phyloP scores from a whole-genome alignment of 2,888 invertebrate species.

The Argynnis bischoffii region DNA sequence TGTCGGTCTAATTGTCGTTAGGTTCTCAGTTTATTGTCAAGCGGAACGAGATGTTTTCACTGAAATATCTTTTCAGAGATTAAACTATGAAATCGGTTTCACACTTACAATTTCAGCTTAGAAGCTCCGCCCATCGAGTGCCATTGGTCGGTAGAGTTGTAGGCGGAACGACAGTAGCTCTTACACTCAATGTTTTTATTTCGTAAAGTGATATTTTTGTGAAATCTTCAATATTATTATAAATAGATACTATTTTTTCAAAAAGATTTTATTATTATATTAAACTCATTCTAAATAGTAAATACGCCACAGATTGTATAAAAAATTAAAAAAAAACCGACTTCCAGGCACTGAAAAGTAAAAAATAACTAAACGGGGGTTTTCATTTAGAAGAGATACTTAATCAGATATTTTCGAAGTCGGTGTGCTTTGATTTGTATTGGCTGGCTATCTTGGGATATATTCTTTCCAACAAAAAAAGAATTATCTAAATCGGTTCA shows the following conservation, averaged over 20 bases:
- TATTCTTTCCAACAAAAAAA: too few relatives aligned
- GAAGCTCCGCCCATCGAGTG: conserved; percentile 60
- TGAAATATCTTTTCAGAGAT: conserved; percentile 68
- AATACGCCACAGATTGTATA: too few relatives aligned
- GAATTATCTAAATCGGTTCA: too few relatives aligned
- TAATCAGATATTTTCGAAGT: too few relatives aligned
- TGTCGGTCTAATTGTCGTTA: neutral
- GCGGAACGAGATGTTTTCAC: conserved; percentile 57
- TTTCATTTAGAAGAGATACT: too few relatives aligned
- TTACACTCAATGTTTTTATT: conserved; percentile 35
- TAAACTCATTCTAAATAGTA: too few relatives aligned
- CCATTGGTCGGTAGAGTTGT: conserved; percentile 57
- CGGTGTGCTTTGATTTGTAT: too few relatives aligned
- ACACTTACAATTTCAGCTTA: conserved; percentile 52
- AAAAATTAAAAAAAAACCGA: too few relatives aligned
- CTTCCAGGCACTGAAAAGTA: too few relatives aligned
- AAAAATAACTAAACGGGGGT: too few relatives aligned
- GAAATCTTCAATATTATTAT: neutral
- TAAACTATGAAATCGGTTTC: conserved; percentile 62
- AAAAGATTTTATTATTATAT: too few relatives aligned
- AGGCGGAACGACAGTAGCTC: conserved; percentile 53
- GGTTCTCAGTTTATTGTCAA: conserved; percentile 24
- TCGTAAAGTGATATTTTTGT: conserved; percentile 41
- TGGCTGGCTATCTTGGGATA: too few relatives aligned
- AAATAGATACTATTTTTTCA: neutral